Conservation (phyloP, 2,113 vertebrate genomes). For the Cochlearius cochlearius region DNA sequence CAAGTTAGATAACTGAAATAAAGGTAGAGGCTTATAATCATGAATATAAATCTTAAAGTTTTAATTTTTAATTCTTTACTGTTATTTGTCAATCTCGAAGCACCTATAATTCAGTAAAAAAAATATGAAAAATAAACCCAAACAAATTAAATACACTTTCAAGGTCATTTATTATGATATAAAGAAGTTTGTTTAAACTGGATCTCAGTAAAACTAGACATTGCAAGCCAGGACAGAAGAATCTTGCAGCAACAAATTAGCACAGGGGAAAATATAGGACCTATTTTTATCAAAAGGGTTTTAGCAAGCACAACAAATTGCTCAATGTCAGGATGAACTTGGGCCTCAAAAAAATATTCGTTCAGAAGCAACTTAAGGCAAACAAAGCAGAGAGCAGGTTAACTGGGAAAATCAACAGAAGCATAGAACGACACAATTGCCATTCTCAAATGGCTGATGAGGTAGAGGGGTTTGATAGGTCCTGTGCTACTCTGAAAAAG, state of each 20-base stretch:
- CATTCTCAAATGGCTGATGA: background rate
- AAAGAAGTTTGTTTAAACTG: background rate
- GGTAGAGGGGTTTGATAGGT: background rate
- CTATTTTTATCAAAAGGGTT: background rate
- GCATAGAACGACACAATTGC: background rate
- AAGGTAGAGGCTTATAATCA: background rate
- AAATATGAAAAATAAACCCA: background rate
- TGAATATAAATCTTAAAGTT: background rate
- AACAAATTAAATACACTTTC: background rate
- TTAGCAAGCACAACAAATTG: slow-evolving; percentile 20
- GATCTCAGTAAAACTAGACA: background rate
- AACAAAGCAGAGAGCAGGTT: background rate
- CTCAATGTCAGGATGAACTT: background rate
- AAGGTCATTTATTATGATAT: background rate
- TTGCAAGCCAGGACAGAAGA: background rate
- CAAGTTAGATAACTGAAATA: background rate
- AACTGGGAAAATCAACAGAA: background rate
- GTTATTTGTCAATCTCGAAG: background rate
- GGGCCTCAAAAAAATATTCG: background rate
- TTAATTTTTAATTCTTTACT: background rate
- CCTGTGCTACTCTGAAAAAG: background rate
- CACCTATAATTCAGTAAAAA: background rate
- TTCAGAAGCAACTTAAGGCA: background rate
- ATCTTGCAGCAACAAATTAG: background rate
- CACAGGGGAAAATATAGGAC: background rate